Evolutionary conservation across 2,113 vertebrate species (phyloP).

Genomic region (Formicarius rufipectus): DNA sequence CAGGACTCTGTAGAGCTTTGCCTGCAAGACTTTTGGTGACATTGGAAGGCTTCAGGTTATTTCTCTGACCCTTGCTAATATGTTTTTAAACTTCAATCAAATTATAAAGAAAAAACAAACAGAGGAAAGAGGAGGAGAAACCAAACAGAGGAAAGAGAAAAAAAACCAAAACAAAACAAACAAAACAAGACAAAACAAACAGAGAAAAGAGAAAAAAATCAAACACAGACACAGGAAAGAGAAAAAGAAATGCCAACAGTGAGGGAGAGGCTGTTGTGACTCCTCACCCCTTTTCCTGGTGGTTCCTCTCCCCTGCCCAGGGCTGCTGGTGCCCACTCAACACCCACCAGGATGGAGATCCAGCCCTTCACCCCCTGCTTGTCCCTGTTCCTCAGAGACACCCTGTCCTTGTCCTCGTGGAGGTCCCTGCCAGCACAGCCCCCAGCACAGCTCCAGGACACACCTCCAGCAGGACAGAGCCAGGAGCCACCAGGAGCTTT

Average conservation of each 20-base stretch:
- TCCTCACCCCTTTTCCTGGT: background rate
- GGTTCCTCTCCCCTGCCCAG: background rate
- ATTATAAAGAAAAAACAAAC: background rate
- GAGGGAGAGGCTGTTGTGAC: background rate
- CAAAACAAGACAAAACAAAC: background rate
- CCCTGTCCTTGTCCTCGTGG: accelerated
- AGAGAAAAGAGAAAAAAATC: background rate
- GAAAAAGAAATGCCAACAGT: background rate
- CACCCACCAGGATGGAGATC: accelerated
- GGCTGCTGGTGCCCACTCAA: background rate
- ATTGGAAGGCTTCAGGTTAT: background rate
- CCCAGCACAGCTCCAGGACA: background rate
- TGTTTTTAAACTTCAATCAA: background rate
- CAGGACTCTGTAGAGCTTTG: background rate
- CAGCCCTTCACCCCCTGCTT: background rate
- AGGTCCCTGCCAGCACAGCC: accelerated
- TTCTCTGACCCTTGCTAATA: background rate
- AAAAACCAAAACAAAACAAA: too few species aligned
- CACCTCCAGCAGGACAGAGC: background rate
- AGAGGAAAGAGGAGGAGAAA: background rate
- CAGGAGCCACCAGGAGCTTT: background rate
- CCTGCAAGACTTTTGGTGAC: background rate
- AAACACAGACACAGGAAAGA: background rate
- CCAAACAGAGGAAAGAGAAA: background rate
- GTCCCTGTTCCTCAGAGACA: accelerated